Base-by-base conservation (phyloP, 2,888 invertebrate species). In the Leptinotarsa rubiginosa region DNA sequence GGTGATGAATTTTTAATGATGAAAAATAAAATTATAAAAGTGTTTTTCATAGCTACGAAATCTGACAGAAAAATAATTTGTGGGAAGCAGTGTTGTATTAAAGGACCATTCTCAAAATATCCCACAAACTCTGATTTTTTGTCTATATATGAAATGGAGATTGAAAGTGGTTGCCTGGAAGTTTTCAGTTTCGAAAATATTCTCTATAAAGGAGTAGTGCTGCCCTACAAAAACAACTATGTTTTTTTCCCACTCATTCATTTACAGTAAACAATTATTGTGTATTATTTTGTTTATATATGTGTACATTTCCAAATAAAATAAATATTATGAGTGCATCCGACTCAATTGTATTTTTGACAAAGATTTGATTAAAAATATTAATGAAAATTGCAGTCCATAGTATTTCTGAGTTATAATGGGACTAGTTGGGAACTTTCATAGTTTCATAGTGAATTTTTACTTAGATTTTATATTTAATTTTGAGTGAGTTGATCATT, bases 101-200 rank as follows among this genome's bases (percentile, higher is more conserved):
- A 47, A 56, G 22, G 65, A 25, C 59, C 72, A 54, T 67, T 72
- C 59, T 47, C 25, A 20, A 67, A n/a, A 31, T 72, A 72, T 65
- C 65, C 72, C 52, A 67, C 72, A 18, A 54, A 65, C 66, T 71
- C 65, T 66, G 65, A 65, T 65, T 50, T 71, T 52, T 66, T 71
- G 65, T 54, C 54, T 20, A 65, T 71, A 66, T 49, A 65, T 71
- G 71, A 62, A 62, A 71, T 71, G 25, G 41, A 66, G 47, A 54
- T 71, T 31, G 65, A 52, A 71, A 71, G 52, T 66, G 54, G 65
- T 54, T 54, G 65, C 18, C 20, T 71, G 54, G 66, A 71, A 56
- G 47, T 47, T 47, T 66, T 66, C 65, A 71, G 71, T 71, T 65
- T 65, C 41, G 64, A 62, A 31, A 47, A 69, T 64, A 52, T 70